Base-by-base conservation (phyloP, 2,888 invertebrate genomes). In the Drosophila nigritarsus region DNA sequence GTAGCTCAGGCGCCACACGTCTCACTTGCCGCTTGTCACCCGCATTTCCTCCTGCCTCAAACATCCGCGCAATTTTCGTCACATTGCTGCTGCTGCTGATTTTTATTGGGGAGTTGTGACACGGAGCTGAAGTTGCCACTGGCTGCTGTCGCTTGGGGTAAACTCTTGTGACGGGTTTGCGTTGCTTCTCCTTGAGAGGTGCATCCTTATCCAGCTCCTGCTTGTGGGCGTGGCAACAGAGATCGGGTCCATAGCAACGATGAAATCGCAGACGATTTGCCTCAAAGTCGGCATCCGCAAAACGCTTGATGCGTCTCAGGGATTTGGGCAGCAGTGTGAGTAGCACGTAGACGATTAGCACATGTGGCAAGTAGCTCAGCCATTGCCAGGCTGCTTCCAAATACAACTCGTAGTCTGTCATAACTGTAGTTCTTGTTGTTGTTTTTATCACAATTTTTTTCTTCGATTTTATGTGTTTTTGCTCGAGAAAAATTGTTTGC, bases 61-160 rank as follows among this genome's bases (percentile, higher is more conserved):
- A 92, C 92, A 92, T 92, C 66, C 91, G 87, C 15, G 92, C 92
- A 6, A 92, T 92, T 76, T 92, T 91, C 65, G 91, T 92, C 34
- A 92, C 92, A 76, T 92, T 86, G 50, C 87, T 92, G 48, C 15
- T 87, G 84, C 61, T 84, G 45, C 24, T 24, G 15, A 45, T 45
- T 45, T 24, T 45, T 45, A 27, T 45, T 81, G 5, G 84, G 78
- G 1, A 81, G 77, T 13, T 76, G 34, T 18, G 72, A 53, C 24
- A 32, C 49, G 7, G 58, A 24, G 58, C n/a, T 66, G 45, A 45
- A 24, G 7, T 66, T 32, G 68, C 78, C 38, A 61, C 72, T 4
- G 67, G 45, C 61, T 91, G 83, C 30, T 91, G 86, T 0, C 89
- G 82, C 59, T 91, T 91, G 18, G 91, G 92, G 64, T 92, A 91